A percentile compares a stretch with the other conserved stretches of the same genome.
These are phyloP conservation scores for Oenanthe oenanthe DNA, from an alignment of 2,113 vertebrate species.

Conservation along the genomic window DNA sequence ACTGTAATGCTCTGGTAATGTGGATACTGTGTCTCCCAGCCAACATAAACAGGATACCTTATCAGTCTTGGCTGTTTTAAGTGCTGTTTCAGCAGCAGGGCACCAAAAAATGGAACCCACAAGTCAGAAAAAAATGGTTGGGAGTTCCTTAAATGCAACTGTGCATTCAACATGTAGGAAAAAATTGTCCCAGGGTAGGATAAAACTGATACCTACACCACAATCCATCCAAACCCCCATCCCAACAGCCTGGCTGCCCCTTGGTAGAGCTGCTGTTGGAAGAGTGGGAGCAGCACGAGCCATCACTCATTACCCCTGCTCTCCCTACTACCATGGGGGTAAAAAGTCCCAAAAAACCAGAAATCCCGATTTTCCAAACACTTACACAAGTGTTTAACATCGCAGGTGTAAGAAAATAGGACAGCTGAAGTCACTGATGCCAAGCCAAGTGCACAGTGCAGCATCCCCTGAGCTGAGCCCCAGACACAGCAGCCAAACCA, in stretches of 20 bases:
- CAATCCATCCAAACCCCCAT: not conserved
- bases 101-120: not conserved
- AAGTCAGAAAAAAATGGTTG: not conserved
- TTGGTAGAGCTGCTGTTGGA: not conserved
- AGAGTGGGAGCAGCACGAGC: accelerated
- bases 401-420: not conserved
- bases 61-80: conserved; percentile 30
- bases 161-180: not conserved
- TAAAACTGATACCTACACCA: not conserved
- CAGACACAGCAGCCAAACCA: not conserved
- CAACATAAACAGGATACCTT: conserved; percentile 58
- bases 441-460: not conserved
- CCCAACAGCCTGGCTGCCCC: accelerated
- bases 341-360: not conserved
- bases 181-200: not conserved
- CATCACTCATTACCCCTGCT: not conserved
- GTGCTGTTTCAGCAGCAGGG: conserved; percentile 47
- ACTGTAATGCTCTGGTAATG: conserved; percentile 15
- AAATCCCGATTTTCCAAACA: not conserved
- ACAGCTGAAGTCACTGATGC: not conserved
- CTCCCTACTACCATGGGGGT: not conserved
- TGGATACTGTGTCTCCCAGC: not conserved
- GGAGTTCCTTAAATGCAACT: not conserved
- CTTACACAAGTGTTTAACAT: not conserved
- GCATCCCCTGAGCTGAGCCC: not conserved